Conservation (phyloP, 2,113 vertebrate species). For the Toxostoma redivivum region DNA sequence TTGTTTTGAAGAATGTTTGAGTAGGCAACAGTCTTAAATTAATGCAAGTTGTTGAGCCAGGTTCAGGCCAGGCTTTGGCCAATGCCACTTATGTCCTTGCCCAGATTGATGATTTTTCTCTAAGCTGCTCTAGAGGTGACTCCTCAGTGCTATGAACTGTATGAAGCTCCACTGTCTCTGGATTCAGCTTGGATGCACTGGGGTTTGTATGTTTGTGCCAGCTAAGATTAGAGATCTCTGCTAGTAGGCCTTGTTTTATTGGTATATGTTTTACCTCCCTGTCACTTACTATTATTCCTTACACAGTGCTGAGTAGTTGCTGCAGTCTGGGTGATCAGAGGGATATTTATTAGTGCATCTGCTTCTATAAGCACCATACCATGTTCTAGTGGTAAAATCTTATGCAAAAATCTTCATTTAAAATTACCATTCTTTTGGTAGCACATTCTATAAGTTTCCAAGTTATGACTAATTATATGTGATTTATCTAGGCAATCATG, state of each 20-base stretch:
- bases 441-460: neutral
- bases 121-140: neutral
- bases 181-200: neutral
- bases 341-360: neutral
- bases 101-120: neutral
- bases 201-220: neutral
- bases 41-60: neutral
- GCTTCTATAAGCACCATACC: neutral
- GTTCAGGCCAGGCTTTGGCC: neutral
- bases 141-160: neutral
- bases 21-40: neutral
- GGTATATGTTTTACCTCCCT: neutral
- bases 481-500: neutral
- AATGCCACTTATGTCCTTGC: neutral
- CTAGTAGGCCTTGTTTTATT: neutral
- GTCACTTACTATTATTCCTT: neutral
- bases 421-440: neutral
- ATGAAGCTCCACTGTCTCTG: neutral
- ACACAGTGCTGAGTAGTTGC: neutral
- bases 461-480: neutral
- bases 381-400: neutral
- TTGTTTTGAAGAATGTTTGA: neutral
- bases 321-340: neutral
- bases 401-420: neutral
- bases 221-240: neutral